phyloP scores from a whole-genome alignment of 2,113 vertebrate genomes.

The Macroglossus sobrinus region DNA sequence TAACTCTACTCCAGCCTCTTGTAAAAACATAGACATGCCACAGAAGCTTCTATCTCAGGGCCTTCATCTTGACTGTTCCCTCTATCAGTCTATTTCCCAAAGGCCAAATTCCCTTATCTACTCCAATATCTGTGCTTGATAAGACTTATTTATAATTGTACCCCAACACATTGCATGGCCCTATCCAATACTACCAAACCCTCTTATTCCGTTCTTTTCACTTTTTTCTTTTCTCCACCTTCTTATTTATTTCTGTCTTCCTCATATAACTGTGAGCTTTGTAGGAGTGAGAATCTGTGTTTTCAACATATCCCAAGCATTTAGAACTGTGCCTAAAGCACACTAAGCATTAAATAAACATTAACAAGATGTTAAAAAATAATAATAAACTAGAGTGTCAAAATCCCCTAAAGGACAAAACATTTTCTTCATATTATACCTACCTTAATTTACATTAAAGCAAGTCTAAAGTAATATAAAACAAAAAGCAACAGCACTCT shows the following conservation, averaged over 20 bases:
- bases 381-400: background rate
- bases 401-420: background rate
- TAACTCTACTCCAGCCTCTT: background rate
- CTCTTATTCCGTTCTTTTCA: background rate
- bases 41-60: background rate
- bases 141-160: background rate
- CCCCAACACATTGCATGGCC: background rate
- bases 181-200: background rate
- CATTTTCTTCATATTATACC: background rate
- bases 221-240: background rate
- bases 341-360: constrained; percentile 32
- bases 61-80: background rate
- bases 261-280: background rate
- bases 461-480: background rate
- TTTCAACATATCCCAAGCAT: background rate
- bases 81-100: background rate
- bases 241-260: constrained; percentile 1
- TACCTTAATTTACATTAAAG: background rate
- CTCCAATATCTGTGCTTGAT: background rate
- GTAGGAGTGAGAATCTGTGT: background rate
- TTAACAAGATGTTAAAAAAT: background rate
- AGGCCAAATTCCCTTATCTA: background rate
- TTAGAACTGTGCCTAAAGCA: background rate
- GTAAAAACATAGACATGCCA: background rate
- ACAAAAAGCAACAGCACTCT: background rate